Conservation (phyloP, 2,113 vertebrate species). For the Semnornis frantzii region DNA sequence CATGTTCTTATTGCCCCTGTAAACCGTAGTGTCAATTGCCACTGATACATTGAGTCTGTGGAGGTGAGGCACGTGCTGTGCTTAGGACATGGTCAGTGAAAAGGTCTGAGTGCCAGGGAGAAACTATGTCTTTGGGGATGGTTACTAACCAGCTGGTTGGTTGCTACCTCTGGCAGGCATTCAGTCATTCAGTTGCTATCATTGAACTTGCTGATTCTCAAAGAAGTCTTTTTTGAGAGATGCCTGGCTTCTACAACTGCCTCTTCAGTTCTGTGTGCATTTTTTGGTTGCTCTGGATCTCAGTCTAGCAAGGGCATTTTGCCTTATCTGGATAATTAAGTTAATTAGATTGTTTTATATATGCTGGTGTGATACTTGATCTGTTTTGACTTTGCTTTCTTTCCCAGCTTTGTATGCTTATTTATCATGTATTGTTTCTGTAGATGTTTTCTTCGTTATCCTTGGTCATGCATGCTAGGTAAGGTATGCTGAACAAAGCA, state of each 20-base stretch:
- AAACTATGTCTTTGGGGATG: background rate
- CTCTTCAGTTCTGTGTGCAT: background rate
- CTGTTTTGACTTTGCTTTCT: background rate
- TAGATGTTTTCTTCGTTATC: background rate
- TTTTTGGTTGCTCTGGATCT: background rate
- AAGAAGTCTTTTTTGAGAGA: background rate
- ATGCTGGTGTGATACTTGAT: background rate
- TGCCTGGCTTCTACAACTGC: background rate
- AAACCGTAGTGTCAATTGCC: background rate
- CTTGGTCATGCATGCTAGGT: background rate
- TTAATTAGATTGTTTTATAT: background rate
- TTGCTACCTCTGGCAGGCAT: background rate
- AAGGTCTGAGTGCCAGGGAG: background rate
- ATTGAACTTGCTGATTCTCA: background rate
- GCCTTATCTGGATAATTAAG: background rate
- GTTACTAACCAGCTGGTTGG: background rate
- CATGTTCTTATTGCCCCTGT: background rate
- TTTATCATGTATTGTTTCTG: background rate
- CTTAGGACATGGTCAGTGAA: background rate
- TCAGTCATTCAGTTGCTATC: background rate
- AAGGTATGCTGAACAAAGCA: background rate
- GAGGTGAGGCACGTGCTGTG: accelerated
- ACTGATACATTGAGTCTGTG: background rate
- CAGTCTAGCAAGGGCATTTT: background rate
- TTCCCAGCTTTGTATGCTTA: background rate